phyloP scores from a whole-genome alignment of 2,113 vertebrate genomes.

The Triplophysa siluroides region DNA sequence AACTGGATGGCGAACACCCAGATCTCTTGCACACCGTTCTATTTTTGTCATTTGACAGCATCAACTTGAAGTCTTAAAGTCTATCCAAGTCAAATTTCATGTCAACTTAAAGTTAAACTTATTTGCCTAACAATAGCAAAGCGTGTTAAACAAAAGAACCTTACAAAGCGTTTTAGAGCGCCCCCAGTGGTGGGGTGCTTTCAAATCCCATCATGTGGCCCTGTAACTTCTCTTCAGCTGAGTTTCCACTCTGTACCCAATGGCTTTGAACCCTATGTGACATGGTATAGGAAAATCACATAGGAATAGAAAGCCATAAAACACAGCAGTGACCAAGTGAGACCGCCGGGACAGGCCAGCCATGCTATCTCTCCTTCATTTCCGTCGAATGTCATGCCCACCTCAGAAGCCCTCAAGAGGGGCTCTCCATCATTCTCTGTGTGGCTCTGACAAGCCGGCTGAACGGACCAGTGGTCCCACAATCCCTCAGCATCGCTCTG shows the following conservation, averaged over 20 bases:
- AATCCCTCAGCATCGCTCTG: constrained; percentile 30
- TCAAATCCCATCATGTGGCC: neutral
- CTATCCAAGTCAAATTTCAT: neutral
- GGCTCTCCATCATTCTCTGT: constrained; percentile 28
- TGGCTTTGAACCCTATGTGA: constrained; percentile 99
- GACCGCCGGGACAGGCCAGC: constrained; percentile 28
- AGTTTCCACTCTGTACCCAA: constrained; percentile 90
- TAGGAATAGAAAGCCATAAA: constrained; percentile 99
- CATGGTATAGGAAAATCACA: constrained; percentile 91
- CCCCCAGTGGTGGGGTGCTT: neutral
- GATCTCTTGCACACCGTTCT: neutral
- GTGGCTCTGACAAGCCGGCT: constrained; percentile 34
- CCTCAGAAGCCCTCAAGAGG: constrained; percentile 10
- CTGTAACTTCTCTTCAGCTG: constrained; percentile 43
- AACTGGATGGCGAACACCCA: too few species aligned
- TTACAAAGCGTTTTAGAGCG: neutral
- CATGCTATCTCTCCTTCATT: constrained; percentile 47
- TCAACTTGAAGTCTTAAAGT: too few species aligned
- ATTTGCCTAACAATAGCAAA: too few species aligned
- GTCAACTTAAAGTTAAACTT: neutral
- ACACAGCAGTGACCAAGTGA: constrained; percentile 85
- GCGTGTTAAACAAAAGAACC: neutral
- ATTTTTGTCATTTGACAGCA: too few species aligned
- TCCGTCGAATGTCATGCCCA: neutral
- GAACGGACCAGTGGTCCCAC: constrained; percentile 13